Percentiles rank a stretch among this genome's conserved stretches.
Evolutionary conservation across 2,888 invertebrate species (phyloP).

Genomic region (Horisme vitalbata): DNA sequence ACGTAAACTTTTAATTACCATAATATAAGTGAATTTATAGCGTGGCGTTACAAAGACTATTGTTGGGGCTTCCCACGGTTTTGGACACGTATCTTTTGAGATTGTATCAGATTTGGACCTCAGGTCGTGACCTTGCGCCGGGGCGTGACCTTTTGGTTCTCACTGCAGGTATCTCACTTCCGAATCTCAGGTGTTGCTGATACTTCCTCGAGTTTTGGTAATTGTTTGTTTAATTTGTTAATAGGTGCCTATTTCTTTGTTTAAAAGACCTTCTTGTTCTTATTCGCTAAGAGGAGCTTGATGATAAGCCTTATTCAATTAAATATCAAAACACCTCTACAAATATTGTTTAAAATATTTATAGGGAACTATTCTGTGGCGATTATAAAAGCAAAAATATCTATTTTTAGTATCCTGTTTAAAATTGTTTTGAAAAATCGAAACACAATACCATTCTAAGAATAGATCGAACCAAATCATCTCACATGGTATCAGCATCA

Average conservation of each 20-base stretch:
- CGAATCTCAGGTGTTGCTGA: constrained; percentile 49
- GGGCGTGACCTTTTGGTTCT: constrained; percentile 63
- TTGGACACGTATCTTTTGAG: constrained; percentile 59
- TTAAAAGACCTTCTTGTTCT: too few species aligned
- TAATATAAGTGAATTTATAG: constrained; percentile 67
- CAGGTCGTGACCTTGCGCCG: constrained; percentile 63
- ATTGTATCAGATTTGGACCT: constrained; percentile 62
- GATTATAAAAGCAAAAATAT: not conserved
- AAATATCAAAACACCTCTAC: too few species aligned
- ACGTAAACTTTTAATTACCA: constrained; percentile 68
- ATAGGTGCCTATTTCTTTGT: not conserved
- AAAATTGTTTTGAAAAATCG: constrained; percentile 17
- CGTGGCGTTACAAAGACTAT: constrained; percentile 55
- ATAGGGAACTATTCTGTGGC: too few species aligned
- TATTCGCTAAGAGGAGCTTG: too few species aligned
- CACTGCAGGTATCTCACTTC: constrained; percentile 55
- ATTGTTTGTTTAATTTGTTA: constrained; percentile 16
- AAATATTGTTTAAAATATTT: too few species aligned
- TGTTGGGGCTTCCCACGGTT: constrained; percentile 68
- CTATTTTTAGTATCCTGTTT: constrained; percentile 8
- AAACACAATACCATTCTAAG: constrained; percentile 36
- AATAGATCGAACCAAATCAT: constrained; percentile 49
- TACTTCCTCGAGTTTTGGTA: constrained; percentile 43
- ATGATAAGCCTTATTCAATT: too few species aligned
- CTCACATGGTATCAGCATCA: constrained; percentile 47